phyloP scores from a whole-genome alignment of 2,888 invertebrate genomes.

The Cryptocephalus moraei region DNA sequence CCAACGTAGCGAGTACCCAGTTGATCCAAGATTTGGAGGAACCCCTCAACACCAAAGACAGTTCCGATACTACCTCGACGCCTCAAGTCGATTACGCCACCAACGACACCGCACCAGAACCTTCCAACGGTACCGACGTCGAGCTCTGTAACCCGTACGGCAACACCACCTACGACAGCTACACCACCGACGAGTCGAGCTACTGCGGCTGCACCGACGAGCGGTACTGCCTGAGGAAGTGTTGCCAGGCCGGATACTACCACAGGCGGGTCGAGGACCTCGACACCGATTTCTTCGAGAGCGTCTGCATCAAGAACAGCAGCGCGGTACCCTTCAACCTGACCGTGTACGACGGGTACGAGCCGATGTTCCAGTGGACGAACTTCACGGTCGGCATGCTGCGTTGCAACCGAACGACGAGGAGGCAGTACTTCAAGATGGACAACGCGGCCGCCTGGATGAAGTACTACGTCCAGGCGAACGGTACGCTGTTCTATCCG shows the following conservation, averaged over 20 bases:
- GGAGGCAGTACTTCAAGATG: slow-evolving; percentile 10
- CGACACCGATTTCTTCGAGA: background rate
- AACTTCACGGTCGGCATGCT: slow-evolving; percentile 9
- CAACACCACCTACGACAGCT: slow-evolving; percentile 4
- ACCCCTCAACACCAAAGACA: no score
- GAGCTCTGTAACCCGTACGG: no score
- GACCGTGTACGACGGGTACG: slow-evolving; percentile 3
- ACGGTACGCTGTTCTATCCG: slow-evolving; percentile 18
- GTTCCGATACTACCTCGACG: no score
- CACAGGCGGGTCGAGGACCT: slow-evolving; percentile 7
- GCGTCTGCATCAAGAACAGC: background rate
- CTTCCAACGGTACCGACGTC: background rate
- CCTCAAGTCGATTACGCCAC: no score
- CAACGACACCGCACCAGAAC: no score
- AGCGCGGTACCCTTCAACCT: slow-evolving; percentile 1
- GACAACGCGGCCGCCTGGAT: slow-evolving; percentile 10
- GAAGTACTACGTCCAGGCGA: slow-evolving; percentile 19
- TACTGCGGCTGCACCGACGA: slow-evolving; percentile 12
- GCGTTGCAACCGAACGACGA: slow-evolving; percentile 6
- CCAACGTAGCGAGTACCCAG: no score
- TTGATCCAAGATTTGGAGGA: no score
- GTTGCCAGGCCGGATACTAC: slow-evolving; percentile 16
- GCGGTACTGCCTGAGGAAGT: slow-evolving; percentile 16
- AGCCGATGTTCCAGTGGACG: slow-evolving; percentile 1
- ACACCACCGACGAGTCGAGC: slow-evolving; percentile 5